These are phyloP conservation scores for Plectrocnemia conspersa DNA, from an alignment of 1,140 invertebrate genomes.

Conservation along the genomic window DNA sequence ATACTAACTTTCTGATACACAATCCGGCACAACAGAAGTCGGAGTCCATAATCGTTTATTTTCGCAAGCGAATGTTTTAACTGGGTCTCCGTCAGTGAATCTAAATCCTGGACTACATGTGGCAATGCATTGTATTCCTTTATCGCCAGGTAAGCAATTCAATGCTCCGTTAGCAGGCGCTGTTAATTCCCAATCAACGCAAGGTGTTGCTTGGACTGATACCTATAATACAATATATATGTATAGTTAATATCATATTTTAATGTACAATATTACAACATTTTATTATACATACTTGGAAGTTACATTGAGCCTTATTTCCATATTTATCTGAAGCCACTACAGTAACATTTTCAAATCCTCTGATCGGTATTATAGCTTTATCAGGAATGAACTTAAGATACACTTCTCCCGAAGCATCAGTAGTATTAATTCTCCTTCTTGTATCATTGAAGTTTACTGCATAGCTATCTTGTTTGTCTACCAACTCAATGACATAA, in stretches of 20 bases:
- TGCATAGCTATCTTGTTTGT: conserved; percentile 82
- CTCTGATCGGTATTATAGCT: conserved; percentile 83
- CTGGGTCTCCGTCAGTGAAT: conserved; percentile 85
- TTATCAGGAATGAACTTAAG: conserved; percentile 79
- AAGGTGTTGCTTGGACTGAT: conserved; percentile 86
- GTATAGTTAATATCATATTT: background rate
- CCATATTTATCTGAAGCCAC: conserved; percentile 83
- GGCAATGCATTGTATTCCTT: conserved; percentile 81
- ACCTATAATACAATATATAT: conserved; percentile 49
- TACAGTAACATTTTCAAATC: conserved; percentile 92
- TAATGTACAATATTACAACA: background rate
- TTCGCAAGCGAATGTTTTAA: conserved; percentile 82
- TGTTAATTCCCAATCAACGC: conserved; percentile 89
- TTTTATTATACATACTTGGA: conserved; percentile 68
- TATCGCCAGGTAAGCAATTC: conserved; percentile 78
- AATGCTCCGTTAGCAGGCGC: conserved; percentile 82
- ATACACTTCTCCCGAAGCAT: conserved; percentile 83
- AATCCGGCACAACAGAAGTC: conserved; percentile 83
- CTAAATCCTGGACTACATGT: conserved; percentile 87
- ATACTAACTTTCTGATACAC: conserved; percentile 79
- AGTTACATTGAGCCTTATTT: conserved; percentile 86
- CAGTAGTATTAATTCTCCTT: conserved; percentile 78
- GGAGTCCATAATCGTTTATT: conserved; percentile 75
- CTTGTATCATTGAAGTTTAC: conserved; percentile 92
- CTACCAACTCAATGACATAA: conserved; percentile 88